phyloP scores from a whole-genome alignment of 35 echinoderm and acorn worm genomes.

The Acanthaster planci region DNA sequence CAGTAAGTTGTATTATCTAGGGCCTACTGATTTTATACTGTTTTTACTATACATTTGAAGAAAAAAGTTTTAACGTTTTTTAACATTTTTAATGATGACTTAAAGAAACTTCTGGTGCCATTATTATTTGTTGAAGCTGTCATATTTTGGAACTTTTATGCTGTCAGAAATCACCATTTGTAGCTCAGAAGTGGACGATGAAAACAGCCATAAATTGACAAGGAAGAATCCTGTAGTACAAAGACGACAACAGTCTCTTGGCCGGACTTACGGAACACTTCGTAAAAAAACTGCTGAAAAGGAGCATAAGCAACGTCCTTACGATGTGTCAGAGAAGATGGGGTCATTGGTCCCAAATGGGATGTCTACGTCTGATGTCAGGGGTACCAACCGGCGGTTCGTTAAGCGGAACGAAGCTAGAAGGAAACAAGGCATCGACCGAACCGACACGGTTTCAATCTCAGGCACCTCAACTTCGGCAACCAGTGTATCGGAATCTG shows the following conservation, averaged over 20 bases:
- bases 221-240: not conserved
- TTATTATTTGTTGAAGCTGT: no score
- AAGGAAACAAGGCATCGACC: not conserved
- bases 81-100: no score
- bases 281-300: not conserved
- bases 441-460: not conserved
- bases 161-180: not conserved
- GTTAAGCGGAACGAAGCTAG: not conserved
- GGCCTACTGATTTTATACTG: no score
- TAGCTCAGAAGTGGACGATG: not conserved
- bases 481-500: not conserved
- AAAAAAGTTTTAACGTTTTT: no score
- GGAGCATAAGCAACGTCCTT: not conserved
- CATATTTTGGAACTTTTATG: not conserved
- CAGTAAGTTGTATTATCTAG: no score
- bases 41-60: no score
- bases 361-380: not conserved
- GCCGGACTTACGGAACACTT: constrained; percentile 7
- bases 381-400: not conserved
- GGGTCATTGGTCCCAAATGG: not conserved
- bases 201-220: not conserved
- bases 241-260: not conserved
- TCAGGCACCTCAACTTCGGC: not conserved
- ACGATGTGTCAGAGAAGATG: not conserved
- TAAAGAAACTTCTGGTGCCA: no score